These are phyloP conservation scores for Nerophis ophidion DNA, from an alignment of 2,113 vertebrate genomes.

Conservation along the genomic window DNA sequence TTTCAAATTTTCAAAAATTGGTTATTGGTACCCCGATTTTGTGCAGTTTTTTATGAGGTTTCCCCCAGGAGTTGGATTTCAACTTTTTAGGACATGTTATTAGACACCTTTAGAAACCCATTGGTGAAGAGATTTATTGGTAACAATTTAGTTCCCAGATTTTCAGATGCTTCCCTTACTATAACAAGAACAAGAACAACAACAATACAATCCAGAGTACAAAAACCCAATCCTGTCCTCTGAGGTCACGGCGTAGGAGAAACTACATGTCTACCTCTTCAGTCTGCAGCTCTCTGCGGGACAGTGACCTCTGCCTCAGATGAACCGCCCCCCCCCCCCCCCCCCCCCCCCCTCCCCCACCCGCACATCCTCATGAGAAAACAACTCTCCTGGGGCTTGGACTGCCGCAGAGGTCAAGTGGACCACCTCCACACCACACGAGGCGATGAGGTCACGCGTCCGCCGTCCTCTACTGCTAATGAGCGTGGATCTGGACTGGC, in stretches of 20 bases:
- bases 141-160: no score
- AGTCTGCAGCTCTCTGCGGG: slow-evolving; percentile 27
- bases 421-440: slow-evolving; percentile 29
- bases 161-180: no score
- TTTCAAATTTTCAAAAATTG: no score
- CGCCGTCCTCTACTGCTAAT: slow-evolving; percentile 47
- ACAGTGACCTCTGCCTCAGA: slow-evolving; percentile 44
- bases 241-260: slow-evolving; percentile 7
- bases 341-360: slow-evolving; percentile 12
- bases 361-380: slow-evolving; percentile 2
- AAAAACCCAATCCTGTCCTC: slow-evolving; percentile 10
- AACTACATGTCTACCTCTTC: slow-evolving; percentile 20
- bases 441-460: slow-evolving; percentile 36
- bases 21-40: no score
- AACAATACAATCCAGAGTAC: neutral
- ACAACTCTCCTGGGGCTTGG: slow-evolving; percentile 35
- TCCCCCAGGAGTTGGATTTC: no score
- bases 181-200: neutral
- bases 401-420: slow-evolving; percentile 47
- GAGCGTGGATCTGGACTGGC: slow-evolving; percentile 21
- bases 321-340: slow-evolving; percentile 33
- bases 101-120: no score
- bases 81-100: no score
- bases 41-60: no score
- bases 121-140: no score